A percentile compares a stretch with the other conserved stretches of the same genome.
These are phyloP conservation scores for Chaetodon trifasciatus DNA, from an alignment of 2,797 vertebrate genomes.

Conservation along the genomic window DNA sequence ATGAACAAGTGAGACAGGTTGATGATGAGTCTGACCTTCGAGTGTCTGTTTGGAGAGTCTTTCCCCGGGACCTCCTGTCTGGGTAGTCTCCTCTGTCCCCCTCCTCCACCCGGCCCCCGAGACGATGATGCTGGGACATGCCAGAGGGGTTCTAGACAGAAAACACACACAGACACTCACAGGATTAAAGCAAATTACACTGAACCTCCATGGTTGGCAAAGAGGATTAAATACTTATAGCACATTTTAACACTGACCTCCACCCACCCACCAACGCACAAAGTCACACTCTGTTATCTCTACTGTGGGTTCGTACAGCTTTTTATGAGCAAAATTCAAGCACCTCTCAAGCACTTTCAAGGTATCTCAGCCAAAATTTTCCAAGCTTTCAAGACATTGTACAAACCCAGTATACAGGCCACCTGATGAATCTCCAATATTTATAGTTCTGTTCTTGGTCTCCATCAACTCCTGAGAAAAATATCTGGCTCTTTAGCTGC, in stretches of 20 bases:
- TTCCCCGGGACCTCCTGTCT: slow-evolving; percentile 89
- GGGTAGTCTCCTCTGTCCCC: slow-evolving; percentile 83
- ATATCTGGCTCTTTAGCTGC: neutral
- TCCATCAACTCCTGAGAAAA: neutral
- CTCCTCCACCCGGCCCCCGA: slow-evolving; percentile 80
- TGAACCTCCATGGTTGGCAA: slow-evolving; percentile 60
- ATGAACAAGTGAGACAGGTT: neutral
- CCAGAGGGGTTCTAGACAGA: slow-evolving; percentile 91
- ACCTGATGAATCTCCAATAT: neutral
- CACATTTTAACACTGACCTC: slow-evolving; percentile 72
- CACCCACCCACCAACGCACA: slow-evolving; percentile 36
- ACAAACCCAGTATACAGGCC: neutral
- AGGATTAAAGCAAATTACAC: slow-evolving; percentile 75
- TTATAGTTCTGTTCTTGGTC: neutral
- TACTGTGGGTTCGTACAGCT: neutral
- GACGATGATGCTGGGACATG: slow-evolving; percentile 87
- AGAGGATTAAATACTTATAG: slow-evolving; percentile 81
- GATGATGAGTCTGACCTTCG: slow-evolving; percentile 86
- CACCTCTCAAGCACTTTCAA: too few species aligned
- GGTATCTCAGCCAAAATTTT: too few species aligned
- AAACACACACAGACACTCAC: slow-evolving; percentile 55
- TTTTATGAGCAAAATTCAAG: too few species aligned
- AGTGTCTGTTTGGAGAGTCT: slow-evolving; percentile 92
- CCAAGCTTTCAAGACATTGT: too few species aligned
- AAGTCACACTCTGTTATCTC: slow-evolving; percentile 39